These are phyloP conservation scores for Tenualosa thibaudeaui DNA, from an alignment of 2,797 vertebrate genomes.

Conservation along the genomic window DNA sequence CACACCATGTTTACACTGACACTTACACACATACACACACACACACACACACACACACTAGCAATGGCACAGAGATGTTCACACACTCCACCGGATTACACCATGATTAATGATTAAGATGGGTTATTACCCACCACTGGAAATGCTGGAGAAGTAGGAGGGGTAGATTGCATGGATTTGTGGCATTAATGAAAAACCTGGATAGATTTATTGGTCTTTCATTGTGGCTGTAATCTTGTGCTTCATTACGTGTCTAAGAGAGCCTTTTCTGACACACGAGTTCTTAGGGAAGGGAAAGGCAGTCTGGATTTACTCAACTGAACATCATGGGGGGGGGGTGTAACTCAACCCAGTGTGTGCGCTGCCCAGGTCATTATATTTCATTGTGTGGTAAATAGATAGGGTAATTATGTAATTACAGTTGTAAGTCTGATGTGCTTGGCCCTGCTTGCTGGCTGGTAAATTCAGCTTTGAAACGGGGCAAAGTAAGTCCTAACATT, in stretches of 20 bases:
- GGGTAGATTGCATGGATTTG: not conserved
- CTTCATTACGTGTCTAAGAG: slow-evolving; percentile 3
- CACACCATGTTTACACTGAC: not conserved
- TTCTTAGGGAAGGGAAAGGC: not conserved
- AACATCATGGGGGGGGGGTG: not conserved
- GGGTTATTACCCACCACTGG: not conserved
- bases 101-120: not conserved
- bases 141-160: not conserved
- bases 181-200: not conserved
- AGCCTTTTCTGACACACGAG: not conserved
- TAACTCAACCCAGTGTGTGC: not conserved
- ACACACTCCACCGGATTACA: not conserved
- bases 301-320: not conserved
- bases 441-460: not conserved
- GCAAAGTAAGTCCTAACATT: not conserved
- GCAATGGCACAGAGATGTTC: not conserved
- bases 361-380: not conserved
- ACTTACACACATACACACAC: slow-evolving; percentile 15
- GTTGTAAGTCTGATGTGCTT: not conserved
- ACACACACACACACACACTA: not conserved
- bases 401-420: slow-evolving; percentile 4
- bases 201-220: not conserved
- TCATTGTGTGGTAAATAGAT: slow-evolving; percentile 9
- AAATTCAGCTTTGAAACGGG: not conserved
- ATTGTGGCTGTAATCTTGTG: not conserved